Conservation (phyloP, 2,888 invertebrate genomes). For the Automeris io region DNA sequence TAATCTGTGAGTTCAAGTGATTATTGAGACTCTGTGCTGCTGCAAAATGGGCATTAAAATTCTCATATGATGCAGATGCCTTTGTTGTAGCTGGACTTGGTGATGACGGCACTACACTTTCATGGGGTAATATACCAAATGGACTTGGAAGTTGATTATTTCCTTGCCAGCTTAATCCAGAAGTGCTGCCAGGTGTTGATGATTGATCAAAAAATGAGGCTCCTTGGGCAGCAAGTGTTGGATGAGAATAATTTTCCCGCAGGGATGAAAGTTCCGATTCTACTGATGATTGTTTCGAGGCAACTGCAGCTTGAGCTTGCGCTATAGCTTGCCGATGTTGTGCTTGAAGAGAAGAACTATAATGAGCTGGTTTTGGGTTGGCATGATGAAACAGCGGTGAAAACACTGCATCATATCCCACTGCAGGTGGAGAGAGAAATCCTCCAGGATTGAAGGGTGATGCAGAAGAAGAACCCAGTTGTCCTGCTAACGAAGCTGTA, state of each 20-base stretch:
- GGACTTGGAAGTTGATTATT: slow-evolving; percentile 83
- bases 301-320: slow-evolving; percentile 72
- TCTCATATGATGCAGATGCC: slow-evolving; percentile 78
- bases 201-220: slow-evolving; percentile 82
- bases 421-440: slow-evolving; percentile 85
- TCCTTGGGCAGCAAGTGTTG: slow-evolving; percentile 76
- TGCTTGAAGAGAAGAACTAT: slow-evolving; percentile 79
- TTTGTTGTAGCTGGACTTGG: slow-evolving; percentile 79
- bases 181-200: slow-evolving; percentile 65
- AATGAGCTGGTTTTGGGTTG: slow-evolving; percentile 84
- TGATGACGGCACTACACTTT: slow-evolving; percentile 83
- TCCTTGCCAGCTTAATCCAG: slow-evolving; percentile 84
- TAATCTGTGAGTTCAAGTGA: slow-evolving; percentile 80
- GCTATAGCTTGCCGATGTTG: slow-evolving; percentile 83
- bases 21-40: slow-evolving; percentile 80
- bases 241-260: slow-evolving; percentile 79
- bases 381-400: slow-evolving; percentile 89
- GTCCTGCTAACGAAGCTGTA: slow-evolving; percentile 78
- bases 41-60: slow-evolving; percentile 83
- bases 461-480: slow-evolving; percentile 78
- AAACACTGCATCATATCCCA: slow-evolving; percentile 89
- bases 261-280: slow-evolving; percentile 76
- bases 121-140: slow-evolving; percentile 87
- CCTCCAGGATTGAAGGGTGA: slow-evolving; percentile 83
- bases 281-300: slow-evolving; percentile 74